A percentile compares a stretch with the other conserved stretches of the same genome.
phyloP scores from a whole-genome alignment of 2,888 invertebrate genomes.

The Falcaria lacertinaria region DNA sequence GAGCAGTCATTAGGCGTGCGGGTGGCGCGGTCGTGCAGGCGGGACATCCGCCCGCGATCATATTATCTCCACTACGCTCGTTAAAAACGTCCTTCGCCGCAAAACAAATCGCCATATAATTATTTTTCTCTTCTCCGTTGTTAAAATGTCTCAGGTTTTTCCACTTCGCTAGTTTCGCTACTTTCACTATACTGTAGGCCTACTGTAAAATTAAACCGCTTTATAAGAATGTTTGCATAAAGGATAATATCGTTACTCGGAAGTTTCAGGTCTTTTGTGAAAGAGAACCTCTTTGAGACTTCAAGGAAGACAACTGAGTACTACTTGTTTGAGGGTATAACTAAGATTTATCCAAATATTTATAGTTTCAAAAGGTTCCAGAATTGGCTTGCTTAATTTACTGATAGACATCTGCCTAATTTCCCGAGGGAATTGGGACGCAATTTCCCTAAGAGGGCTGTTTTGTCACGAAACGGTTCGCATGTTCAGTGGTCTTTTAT shows the following conservation, averaged over 20 bases:
- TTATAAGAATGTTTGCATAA: too few species aligned
- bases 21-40: background rate
- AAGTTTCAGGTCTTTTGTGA: too few species aligned
- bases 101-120: background rate
- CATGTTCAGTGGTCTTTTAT: too few species aligned
- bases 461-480: background rate
- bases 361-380: conserved; percentile 5
- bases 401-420: conserved; percentile 17
- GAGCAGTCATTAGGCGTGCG: conserved; percentile 17
- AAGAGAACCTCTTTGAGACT: too few species aligned
- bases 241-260: too few species aligned
- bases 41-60: conserved; percentile 16
- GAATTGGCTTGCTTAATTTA: conserved; percentile 9
- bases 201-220: too few species aligned
- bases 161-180: too few species aligned
- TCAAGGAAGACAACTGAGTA: too few species aligned
- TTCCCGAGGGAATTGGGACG: conserved; percentile 21
- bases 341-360: conserved; percentile 1
- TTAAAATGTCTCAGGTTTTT: background rate
- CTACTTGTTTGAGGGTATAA: background rate
- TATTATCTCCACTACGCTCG: conserved; percentile 7
- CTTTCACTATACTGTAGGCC: too few species aligned
- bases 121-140: background rate
- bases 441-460: conserved; percentile 16
- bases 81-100: background rate